Base-by-base conservation (phyloP, 2,888 invertebrate species). In the Encarsia formosa region DNA sequence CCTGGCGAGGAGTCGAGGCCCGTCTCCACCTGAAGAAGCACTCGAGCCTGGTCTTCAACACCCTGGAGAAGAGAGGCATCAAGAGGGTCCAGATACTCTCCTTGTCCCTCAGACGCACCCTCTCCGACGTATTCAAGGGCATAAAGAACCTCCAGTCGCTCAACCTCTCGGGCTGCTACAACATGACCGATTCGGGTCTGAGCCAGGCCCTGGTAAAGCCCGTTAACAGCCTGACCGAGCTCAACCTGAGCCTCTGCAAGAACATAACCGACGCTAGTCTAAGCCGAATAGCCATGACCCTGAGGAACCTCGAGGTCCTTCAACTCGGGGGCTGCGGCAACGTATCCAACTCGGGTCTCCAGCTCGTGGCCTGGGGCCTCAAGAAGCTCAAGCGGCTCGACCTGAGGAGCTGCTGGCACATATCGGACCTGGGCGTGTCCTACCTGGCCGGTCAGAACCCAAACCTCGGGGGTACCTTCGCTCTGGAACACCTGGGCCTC, bases 1-100 rank as follows among this genome's bases (percentile, higher is more conserved):
- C 96, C 18, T 96, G 96, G 96, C 84, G 91, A 62, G 92, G 92
- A 46, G 92, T 93, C 26, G 92, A 93, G 71, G 94, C 95, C 1
- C 88, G 90, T 63, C 76, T 96, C 58, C 95, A 96, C 73, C 80
- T 96, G 43, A 81, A 90, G 57, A 81, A 87, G 62, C 86, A 91
- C 57, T 87, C 89, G 57, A 87, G 89, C 13, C 87, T 87, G 62
- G 80, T 96, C 51, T 94, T 93, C 76, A 83, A 86, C 22, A 91
- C 91, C 57, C 77, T 96, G 55, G 90, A 91, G 38, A 84, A 86
- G 61, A 82, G 95, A 46, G 95, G 95, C 61, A 92, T 96, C 57
- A 84, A 88, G 61, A 83, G 85, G 70, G 85, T 96, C 52, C 95
- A 95, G 77, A 88, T 96, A 56, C 77, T 96, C 45, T 93, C 93